Evolutionary conservation across 2,797 vertebrate genomes (phyloP), one percentile per base, ranked within the genome.

Genomic region (Adelosebastes latens): DNA sequence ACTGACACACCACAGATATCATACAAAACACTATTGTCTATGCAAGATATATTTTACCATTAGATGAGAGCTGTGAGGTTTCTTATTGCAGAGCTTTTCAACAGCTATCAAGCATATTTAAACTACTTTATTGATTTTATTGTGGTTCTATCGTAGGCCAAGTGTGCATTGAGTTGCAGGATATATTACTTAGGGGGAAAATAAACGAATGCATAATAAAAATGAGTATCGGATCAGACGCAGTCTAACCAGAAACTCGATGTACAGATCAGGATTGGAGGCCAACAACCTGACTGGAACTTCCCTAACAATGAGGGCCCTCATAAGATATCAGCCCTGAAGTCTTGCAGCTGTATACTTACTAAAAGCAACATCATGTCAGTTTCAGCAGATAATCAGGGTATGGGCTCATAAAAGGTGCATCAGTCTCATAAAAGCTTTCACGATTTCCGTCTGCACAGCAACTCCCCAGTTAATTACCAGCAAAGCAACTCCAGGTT

Each of bases 401-500:
- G 22, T 22, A 52, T 14, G 7, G 20, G 29, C 60, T 78, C 39
- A 68, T 77, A 67, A 79, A 62, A 79, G 81, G 55, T 8, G 12
- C 24, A 22, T 16, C 8, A 2, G n/a, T 61, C 31, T 22, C 34
- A 36, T 64, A 70, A 81, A 79, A 66, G 8, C 72, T 66, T 58
- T 32, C 32, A 78, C 0, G 1, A 36, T 72, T 46, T 73, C 18
- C 5, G 1, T 65, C 29, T 36, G 10, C 64, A 72, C 62, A 61
- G 63, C 12, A 52, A 20, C 22, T 72, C 60, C 22, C 4, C 25
- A 39, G 24, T 80, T 78, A 78, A 82, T 79, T 75, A 81, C 60
- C 62, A 20, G n/a, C 9, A 34, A 24, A 68, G 62, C 29, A 22
- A 22, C 46, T 31, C 55, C 18, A 24, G 27, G 22, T 49, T 77